Base-by-base conservation (phyloP, 1,140 invertebrate species). In the Lucilia sericata region DNA sequence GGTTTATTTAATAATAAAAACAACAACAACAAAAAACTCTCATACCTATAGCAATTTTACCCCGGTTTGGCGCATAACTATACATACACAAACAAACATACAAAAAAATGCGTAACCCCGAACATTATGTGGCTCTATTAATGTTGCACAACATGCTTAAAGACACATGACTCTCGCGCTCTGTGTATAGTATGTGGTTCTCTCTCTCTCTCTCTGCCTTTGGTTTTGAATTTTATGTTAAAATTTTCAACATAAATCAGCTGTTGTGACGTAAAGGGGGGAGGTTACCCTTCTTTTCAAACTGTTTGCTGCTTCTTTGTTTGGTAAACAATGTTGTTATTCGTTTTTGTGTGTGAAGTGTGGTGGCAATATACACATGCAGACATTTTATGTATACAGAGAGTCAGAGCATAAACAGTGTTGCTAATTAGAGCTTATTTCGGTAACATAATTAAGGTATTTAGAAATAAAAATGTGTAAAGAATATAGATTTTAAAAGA, bases 261-360 rank as follows among this genome's bases (percentile, higher is more conserved):
- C 75, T 78, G 75, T 78, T 78, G 75, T 78, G 75, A 78, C 75
- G 75, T 78, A 78, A 78, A 78, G 75, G 74, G 75, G 65, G 75
- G 25, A 30, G 25, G 34, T 78, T 47, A 19, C 75, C 75, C 36
- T 47, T 78, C 36, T 47, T 78, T 78, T 78, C 75, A 78, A 30
- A 34, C 75, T 47, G 21, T n/a, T 36, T 17, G 5, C 13, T 75
- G 30, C 36, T 78, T 78, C n/a, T 78, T 78, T 78, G 34, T 78
- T 42, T 78, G 10, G n/a, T 21, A 70, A 70, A 70, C 65, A 70
- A 25, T 21, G 25, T 70, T 17, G 4, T 42, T 42, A 9, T 78
- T 47, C 47, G 13, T 78, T 36, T n/a, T 78, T 17, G 19, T n/a
- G 75, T 78, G 74, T 42, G 10, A 42, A 2, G 25, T 30, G 25